Percentiles rank a stretch among this genome's conserved stretches.
phyloP scores from a whole-genome alignment of 2,113 vertebrate species.

The Atrichornis clamosus region DNA sequence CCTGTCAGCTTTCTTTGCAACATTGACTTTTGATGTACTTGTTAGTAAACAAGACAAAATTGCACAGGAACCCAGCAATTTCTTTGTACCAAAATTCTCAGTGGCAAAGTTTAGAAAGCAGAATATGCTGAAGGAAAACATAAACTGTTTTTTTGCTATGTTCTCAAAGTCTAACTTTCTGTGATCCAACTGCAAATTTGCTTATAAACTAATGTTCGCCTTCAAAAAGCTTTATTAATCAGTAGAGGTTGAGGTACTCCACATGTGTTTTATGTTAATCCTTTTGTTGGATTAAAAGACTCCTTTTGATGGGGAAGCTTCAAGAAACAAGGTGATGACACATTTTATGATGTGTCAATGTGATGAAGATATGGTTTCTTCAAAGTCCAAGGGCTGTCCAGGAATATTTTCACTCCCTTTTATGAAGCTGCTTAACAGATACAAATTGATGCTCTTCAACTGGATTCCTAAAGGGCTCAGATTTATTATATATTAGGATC shows the following conservation, averaged over 20 bases:
- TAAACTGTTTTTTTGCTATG: background rate
- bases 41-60: constrained; percentile 21
- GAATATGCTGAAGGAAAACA: background rate
- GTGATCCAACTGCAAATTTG: background rate
- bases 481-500: background rate
- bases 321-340: background rate
- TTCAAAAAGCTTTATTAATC: background rate
- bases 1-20: constrained; percentile 19
- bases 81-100: background rate
- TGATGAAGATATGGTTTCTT: background rate
- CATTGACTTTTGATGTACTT: background rate
- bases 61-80: background rate
- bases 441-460: background rate
- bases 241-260: background rate
- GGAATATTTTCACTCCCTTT: background rate
- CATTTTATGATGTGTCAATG: background rate
- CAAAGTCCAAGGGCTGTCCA: background rate
- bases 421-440: background rate
- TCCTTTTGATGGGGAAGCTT: background rate
- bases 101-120: background rate
- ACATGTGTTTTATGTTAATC: background rate
- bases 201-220: background rate
- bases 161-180: background rate
- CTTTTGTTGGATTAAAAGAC: background rate
- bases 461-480: background rate